These are phyloP conservation scores for Girardinichthys multiradiatus DNA, from an alignment of 2,113 vertebrate species.

Conservation along the genomic window DNA sequence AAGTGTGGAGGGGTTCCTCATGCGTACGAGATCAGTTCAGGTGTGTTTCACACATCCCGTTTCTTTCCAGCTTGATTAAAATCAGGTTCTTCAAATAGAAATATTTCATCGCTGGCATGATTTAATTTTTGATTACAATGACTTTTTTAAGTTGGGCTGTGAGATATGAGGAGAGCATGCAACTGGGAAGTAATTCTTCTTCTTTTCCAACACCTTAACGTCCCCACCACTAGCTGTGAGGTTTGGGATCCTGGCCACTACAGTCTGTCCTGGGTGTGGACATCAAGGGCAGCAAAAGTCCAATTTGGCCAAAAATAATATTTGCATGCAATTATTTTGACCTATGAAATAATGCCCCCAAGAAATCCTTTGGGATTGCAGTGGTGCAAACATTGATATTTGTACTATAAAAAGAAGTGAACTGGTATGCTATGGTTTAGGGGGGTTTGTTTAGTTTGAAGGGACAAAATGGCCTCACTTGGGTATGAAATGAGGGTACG, in stretches of 20 bases:
- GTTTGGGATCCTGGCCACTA: neutral
- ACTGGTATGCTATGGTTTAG: too few species aligned
- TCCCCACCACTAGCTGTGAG: neutral
- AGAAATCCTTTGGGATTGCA: too few species aligned
- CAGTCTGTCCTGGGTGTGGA: neutral
- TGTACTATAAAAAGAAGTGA: too few species aligned
- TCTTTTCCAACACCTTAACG: neutral
- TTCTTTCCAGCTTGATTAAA: conserved; percentile 55
- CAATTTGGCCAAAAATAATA: too few species aligned
- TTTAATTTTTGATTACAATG: conserved; percentile 2
- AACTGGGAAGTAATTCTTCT: too few species aligned
- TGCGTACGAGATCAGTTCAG: conserved; percentile 44
- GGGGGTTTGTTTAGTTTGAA: too few species aligned
- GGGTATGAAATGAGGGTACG: too few species aligned
- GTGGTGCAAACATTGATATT: too few species aligned
- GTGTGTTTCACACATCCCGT: conserved; percentile 54
- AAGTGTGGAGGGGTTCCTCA: conserved; percentile 49
- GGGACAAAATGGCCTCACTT: neutral
- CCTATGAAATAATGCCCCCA: too few species aligned
- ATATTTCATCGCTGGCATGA: conserved; percentile 5
- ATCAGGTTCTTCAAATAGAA: conserved; percentile 16
- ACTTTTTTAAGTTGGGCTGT: too few species aligned
- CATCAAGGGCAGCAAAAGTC: neutral
- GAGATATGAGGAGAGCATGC: too few species aligned
- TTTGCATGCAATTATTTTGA: too few species aligned